Evolutionary conservation across 1,140 invertebrate species (phyloP).

Genomic region (Heliconius nattereri): DNA sequence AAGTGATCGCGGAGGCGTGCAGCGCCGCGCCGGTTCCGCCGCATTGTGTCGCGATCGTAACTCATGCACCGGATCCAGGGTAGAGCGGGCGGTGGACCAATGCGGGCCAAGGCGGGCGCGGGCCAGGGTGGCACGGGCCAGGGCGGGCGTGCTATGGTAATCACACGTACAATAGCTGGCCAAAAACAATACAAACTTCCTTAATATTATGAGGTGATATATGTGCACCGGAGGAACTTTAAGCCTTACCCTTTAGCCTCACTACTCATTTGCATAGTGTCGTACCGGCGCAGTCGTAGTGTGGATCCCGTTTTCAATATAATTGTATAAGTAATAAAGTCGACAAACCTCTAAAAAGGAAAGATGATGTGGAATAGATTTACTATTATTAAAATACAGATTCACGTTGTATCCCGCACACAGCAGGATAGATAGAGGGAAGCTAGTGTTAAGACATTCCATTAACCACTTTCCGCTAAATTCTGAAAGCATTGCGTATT

Average conservation of each 20-base stretch:
- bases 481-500: too few species aligned
- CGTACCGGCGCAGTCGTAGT: background rate
- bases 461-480: too few species aligned
- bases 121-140: too few species aligned
- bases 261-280: conserved; percentile 8
- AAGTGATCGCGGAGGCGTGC: conserved; percentile 19
- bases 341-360: too few species aligned
- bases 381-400: too few species aligned
- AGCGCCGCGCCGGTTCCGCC: conserved; percentile 29
- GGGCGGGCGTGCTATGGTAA: conserved; percentile 19
- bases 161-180: conserved; percentile 31
- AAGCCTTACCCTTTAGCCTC: conserved; percentile 19
- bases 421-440: too few species aligned
- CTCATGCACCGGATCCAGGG: conserved; percentile 22
- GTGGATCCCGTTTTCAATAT: background rate
- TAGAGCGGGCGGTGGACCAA: background rate
- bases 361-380: too few species aligned
- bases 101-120: background rate
- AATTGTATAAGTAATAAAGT: background rate
- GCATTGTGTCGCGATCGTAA: conserved; percentile 30
- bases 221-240: conserved; percentile 18
- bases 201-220: conserved; percentile 32
- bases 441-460: too few species aligned
- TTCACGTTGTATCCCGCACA: too few species aligned
- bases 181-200: conserved; percentile 35